These are phyloP conservation scores for Dromiciops gliroides DNA, from an alignment of 2,113 vertebrate species.

Conservation along the genomic window DNA sequence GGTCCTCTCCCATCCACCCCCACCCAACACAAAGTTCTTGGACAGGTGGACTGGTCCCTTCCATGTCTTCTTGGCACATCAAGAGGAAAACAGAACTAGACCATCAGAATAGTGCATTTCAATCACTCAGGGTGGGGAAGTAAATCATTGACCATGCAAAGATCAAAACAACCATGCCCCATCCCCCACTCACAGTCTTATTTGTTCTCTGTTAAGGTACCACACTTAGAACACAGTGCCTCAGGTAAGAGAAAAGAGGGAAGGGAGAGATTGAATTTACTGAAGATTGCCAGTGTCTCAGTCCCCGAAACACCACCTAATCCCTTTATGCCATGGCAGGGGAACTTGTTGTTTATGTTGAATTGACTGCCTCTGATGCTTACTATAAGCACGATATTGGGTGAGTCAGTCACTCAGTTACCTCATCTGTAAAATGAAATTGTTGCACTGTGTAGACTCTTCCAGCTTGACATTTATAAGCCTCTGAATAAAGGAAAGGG, in stretches of 20 bases:
- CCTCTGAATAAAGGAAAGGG: too few species aligned
- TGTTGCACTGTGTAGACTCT: background rate
- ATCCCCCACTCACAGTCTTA: background rate
- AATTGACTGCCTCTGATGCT: background rate
- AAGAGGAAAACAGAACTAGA: slow-evolving; percentile 38
- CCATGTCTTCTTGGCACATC: background rate
- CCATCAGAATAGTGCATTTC: slow-evolving; percentile 50
- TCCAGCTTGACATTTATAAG: background rate
- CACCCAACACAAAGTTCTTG: slow-evolving; percentile 6
- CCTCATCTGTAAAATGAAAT: slow-evolving; percentile 42
- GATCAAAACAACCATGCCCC: background rate
- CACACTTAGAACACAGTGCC: background rate
- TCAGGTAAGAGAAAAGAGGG: background rate
- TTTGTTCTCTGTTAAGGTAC: background rate
- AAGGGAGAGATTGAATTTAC: background rate
- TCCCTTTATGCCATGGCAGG: background rate
- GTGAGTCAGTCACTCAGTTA: background rate
- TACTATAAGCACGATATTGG: background rate
- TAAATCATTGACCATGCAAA: background rate
- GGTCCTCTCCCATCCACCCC: background rate
- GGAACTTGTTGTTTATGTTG: background rate
- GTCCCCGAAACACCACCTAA: background rate
- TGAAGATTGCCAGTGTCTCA: background rate
- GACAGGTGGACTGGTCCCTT: slow-evolving; percentile 19
- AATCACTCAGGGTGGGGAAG: background rate